Evolutionary conservation across 2,797 vertebrate species (phyloP).

Genomic region (Chelon labrosus): DNA sequence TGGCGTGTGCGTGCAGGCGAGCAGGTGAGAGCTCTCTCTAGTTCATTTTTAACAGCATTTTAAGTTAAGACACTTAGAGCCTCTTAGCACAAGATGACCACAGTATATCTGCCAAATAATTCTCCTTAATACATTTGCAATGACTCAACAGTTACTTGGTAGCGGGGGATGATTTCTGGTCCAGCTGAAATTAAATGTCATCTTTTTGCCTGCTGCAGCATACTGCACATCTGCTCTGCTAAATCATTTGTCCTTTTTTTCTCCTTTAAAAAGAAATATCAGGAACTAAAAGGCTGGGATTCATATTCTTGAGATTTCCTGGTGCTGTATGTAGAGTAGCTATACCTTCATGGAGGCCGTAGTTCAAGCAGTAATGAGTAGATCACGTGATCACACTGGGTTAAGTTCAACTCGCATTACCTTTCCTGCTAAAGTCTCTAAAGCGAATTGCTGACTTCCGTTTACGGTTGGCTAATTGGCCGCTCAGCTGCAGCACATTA

Average conservation of each 20-base stretch:
- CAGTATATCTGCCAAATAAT: conserved; percentile 42
- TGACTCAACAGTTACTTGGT: conserved; percentile 19
- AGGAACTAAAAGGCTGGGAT: not conserved
- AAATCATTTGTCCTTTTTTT: not conserved
- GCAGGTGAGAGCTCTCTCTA: conserved; percentile 39
- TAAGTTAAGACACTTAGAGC: conserved; percentile 44
- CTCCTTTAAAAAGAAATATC: not conserved
- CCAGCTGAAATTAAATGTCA: not conserved
- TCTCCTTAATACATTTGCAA: conserved; percentile 14
- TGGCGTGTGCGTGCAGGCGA: conserved; percentile 42
- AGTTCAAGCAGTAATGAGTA: too few species aligned
- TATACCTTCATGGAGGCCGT: not conserved
- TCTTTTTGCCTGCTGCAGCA: not conserved
- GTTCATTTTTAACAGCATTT: conserved; percentile 52
- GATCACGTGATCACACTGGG: not conserved
- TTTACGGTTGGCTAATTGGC: not conserved
- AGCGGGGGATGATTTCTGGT: conserved; percentile 16
- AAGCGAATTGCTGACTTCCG: not conserved
- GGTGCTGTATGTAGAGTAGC: not conserved
- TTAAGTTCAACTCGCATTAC: not conserved
- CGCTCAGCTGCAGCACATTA: not conserved
- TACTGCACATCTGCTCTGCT: not conserved
- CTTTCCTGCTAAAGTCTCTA: not conserved
- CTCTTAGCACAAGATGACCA: conserved; percentile 36
- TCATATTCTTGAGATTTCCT: not conserved